phyloP scores from a whole-genome alignment of 2,797 vertebrate species.

The Gastrophryne carolinensis region DNA sequence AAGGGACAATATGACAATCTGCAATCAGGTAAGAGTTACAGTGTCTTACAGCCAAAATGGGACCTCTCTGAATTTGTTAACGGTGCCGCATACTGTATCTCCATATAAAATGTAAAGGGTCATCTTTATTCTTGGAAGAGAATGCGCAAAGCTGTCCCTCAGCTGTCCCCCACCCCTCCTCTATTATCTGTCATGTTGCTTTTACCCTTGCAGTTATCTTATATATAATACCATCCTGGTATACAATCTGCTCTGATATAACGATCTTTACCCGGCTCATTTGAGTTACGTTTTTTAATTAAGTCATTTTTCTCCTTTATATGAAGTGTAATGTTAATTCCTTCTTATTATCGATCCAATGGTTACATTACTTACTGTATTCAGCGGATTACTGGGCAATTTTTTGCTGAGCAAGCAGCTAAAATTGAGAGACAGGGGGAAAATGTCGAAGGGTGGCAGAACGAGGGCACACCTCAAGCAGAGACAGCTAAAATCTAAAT shows the following conservation, averaged over 20 bases:
- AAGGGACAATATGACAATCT: slow-evolving; percentile 42
- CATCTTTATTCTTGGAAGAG: slow-evolving; percentile 36
- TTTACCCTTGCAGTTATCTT: slow-evolving; percentile 14
- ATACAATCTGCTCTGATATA: slow-evolving; percentile 18
- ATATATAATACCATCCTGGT: neutral
- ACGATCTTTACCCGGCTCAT: slow-evolving; percentile 2
- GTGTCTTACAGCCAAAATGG: slow-evolving; percentile 29
- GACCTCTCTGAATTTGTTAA: slow-evolving; percentile 26
- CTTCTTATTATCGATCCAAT: slow-evolving; percentile 24
- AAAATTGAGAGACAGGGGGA: neutral
- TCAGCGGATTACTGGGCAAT: slow-evolving; percentile 8
- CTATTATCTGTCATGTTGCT: slow-evolving; percentile 6
- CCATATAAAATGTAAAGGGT: slow-evolving; percentile 36
- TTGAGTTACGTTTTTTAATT: slow-evolving; percentile 36
- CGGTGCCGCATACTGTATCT: slow-evolving; percentile 8
- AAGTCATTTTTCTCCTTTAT: slow-evolving; percentile 39
- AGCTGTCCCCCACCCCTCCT: neutral
- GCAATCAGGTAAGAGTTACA: slow-evolving; percentile 20
- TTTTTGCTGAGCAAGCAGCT: slow-evolving; percentile 19
- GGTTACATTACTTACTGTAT: slow-evolving; percentile 31
- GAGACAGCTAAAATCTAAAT: neutral
- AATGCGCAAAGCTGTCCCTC: slow-evolving; percentile 7
- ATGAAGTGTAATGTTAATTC: slow-evolving; percentile 35
- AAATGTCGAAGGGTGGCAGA: slow-evolving; percentile 1
- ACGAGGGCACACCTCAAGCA: neutral